phyloP scores from a whole-genome alignment of 2,888 invertebrate genomes.

The Nomada flava region DNA sequence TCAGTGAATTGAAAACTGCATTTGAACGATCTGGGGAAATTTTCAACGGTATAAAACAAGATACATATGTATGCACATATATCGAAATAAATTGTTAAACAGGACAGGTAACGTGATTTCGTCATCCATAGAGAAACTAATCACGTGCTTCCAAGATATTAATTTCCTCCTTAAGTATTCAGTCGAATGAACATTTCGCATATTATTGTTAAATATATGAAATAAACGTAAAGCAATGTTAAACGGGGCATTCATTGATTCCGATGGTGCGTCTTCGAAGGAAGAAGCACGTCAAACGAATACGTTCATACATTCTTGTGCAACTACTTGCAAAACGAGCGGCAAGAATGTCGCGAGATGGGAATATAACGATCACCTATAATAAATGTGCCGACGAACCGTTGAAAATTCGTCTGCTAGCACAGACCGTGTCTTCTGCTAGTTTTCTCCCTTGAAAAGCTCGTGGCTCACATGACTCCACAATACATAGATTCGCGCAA shows the following conservation, averaged over 20 bases:
- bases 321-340: conserved; percentile 36
- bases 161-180: not conserved
- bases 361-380: not conserved
- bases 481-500: conserved; percentile 73
- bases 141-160: conserved; percentile 47
- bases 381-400: conserved; percentile 10
- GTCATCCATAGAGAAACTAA: conserved; percentile 34
- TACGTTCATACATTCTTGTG: conserved; percentile 39
- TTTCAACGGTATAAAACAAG: not conserved
- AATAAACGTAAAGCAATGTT: not conserved
- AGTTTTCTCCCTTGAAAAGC: conserved; percentile 51
- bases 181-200: not conserved
- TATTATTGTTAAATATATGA: not conserved
- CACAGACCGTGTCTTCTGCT: conserved; percentile 73
- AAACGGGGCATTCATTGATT: conserved; percentile 25
- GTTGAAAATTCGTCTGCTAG: conserved; percentile 73
- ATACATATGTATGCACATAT: not conserved
- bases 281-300: conserved; percentile 45
- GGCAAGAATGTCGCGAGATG: conserved; percentile 14
- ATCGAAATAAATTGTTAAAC: conserved; percentile 23
- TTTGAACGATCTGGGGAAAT: not conserved
- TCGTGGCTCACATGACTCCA: conserved; percentile 76
- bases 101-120: conserved; percentile 42
- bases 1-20: not conserved
- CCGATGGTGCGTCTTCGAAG: conserved; percentile 13